phyloP scores from a whole-genome alignment of 2,113 vertebrate species.

The Prunella fulvescens region DNA sequence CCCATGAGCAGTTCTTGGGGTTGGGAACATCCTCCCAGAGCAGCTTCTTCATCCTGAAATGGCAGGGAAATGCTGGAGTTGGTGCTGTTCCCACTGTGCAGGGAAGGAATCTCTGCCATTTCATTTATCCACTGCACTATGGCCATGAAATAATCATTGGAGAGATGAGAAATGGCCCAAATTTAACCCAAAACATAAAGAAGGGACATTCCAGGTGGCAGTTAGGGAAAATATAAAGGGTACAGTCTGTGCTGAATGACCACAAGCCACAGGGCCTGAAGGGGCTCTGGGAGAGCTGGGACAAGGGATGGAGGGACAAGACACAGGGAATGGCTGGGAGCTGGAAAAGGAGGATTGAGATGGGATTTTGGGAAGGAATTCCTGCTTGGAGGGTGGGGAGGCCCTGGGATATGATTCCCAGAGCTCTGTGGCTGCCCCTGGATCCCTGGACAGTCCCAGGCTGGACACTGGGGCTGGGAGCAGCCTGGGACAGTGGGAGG shows the following conservation, averaged over 20 bases:
- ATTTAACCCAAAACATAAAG: neutral
- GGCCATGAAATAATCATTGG: neutral
- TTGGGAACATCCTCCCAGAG: constrained; percentile 95
- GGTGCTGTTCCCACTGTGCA: neutral
- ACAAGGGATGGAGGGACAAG: neutral
- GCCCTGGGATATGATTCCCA: rapidly evolving
- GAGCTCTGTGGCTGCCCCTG: neutral
- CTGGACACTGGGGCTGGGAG: neutral
- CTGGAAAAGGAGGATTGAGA: neutral
- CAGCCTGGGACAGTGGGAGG: rapidly evolving
- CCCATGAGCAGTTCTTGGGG: constrained; percentile 96
- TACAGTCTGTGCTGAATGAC: neutral
- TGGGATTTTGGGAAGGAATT: neutral
- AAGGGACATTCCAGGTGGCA: neutral
- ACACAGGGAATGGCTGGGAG: neutral
- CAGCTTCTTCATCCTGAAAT: constrained; percentile 87
- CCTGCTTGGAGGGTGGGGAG: neutral
- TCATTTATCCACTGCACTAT: neutral
- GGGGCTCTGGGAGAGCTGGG: neutral
- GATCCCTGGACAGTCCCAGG: neutral
- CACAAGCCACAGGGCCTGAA: neutral
- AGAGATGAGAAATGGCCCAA: neutral
- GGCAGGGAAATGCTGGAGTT: neutral
- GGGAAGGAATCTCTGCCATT: neutral
- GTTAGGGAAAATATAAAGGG: neutral